A percentile compares a stretch with the other conserved stretches of the same genome.
Evolutionary conservation across 2,113 vertebrate species (phyloP).

Genomic region (Dromiciops gliroides): DNA sequence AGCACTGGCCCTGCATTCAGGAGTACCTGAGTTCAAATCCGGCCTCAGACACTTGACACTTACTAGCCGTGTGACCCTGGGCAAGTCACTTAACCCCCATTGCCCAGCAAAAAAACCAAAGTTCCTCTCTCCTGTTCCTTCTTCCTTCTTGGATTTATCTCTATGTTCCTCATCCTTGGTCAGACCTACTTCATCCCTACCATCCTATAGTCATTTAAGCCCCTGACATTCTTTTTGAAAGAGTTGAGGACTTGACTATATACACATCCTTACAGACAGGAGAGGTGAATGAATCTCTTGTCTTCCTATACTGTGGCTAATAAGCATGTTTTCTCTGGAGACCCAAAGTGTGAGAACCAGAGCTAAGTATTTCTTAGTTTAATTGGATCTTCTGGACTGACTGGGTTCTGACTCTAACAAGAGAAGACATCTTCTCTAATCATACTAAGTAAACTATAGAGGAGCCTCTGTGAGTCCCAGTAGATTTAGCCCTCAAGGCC

Average conservation of each 20-base stretch:
- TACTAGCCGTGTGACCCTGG: too few species aligned
- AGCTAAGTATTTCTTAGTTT: not conserved
- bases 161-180: not conserved
- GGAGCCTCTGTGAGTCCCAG: not conserved
- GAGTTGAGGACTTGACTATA: not conserved
- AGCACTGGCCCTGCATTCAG: too few species aligned
- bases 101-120: too few species aligned
- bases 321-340: not conserved
- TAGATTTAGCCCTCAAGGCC: not conserved
- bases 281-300: not conserved
- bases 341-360: not conserved
- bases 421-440: not conserved
- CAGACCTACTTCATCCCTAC: not conserved
- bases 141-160: not conserved
- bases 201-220: not conserved
- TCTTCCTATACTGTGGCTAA: not conserved
- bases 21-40: too few species aligned
- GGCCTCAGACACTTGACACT: too few species aligned
- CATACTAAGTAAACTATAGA: not conserved
- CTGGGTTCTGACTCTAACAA: not conserved
- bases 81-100: too few species aligned
- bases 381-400: not conserved
- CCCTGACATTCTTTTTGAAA: not conserved
- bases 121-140: not conserved
- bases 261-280: not conserved